A percentile compares a stretch with the other conserved stretches of the same genome.
These are phyloP conservation scores for Mus spretus DNA, from an alignment of 2,797 vertebrate genomes.

Conservation along the genomic window DNA sequence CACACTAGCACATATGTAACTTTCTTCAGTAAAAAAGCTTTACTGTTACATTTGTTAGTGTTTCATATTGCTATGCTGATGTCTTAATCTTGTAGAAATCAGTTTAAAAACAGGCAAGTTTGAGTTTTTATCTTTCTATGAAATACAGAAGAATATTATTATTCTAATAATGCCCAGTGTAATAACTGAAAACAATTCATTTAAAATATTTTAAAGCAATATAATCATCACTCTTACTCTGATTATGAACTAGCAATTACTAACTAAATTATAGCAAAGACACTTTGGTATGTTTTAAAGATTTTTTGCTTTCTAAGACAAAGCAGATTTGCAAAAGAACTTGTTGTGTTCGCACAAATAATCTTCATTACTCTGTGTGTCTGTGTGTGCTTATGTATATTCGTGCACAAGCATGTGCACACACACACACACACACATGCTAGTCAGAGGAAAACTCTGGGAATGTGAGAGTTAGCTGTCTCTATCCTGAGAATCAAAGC, in stretches of 20 bases:
- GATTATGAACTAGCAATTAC: slow-evolving; percentile 68
- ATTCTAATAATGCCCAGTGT: slow-evolving; percentile 43
- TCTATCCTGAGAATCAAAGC: not conserved
- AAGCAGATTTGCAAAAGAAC: slow-evolving; percentile 68
- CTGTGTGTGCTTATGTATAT: not conserved
- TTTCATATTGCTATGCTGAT: slow-evolving; percentile 55
- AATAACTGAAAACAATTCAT: slow-evolving; percentile 52
- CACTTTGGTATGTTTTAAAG: slow-evolving; percentile 76
- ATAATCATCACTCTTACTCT: slow-evolving; percentile 44
- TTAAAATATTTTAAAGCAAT: slow-evolving; percentile 56
- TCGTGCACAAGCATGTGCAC: rapidly evolving
- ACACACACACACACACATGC: not conserved
- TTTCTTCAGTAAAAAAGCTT: not conserved
- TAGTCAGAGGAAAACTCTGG: not conserved
- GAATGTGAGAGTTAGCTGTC: not conserved
- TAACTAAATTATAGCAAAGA: slow-evolving; percentile 78
- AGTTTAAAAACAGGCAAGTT: slow-evolving; percentile 26
- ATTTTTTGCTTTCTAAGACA: slow-evolving; percentile 66
- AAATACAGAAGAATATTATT: slow-evolving; percentile 18
- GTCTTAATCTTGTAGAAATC: slow-evolving; percentile 43
- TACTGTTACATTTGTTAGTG: slow-evolving; percentile 49
- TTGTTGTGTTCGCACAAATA: not conserved
- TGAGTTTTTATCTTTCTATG: slow-evolving; percentile 50
- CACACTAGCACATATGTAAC: not conserved
- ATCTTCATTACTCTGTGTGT: not conserved